Evolutionary conservation across 2,113 vertebrate genomes (phyloP), one percentile per base, ranked within the genome.

Genomic region (Pontoporia blainvillei): DNA sequence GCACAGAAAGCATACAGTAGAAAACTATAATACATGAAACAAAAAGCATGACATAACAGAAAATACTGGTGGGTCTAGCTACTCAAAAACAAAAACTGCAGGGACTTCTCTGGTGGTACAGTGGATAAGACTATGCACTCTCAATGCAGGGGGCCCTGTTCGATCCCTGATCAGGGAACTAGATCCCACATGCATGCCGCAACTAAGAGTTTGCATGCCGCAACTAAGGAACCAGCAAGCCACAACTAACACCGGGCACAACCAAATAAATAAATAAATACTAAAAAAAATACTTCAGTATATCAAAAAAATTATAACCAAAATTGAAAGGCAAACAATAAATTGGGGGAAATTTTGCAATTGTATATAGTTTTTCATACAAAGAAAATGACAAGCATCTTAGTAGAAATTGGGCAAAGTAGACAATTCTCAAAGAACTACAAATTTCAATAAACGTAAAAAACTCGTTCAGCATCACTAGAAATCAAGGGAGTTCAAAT

Each of bases 401-500:
- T 82, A 59, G 31, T 75, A 8, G 44, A 92, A 95, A 85, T 6
- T 36, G 6, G 31, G 15, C 31, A 91, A 93, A 89, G 39, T 41
- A 3, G 82, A 49, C 27, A 85, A 86, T 67, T 72, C 13, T 88
- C 34, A 90, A 79, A 71, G 66, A 87, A 71, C 12, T 84, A 36
- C 27, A 79, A 76, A 89, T 23, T 67, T 62, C 61, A 93, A 27
- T 44, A 93, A 84, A 61, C 34, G 57, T 64, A 90, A 85, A 49
- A 90, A 85, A 94, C 1, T 49, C n/a, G 81, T 62, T 59, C 27
- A 95, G 17, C n/a, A 85, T 36, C 21, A 81, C 9, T 64, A 66
- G 20, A 94, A 96, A 79, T 91, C 18, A 94, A 94, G 79, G 39
- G 91, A 89, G 79, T 69, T 52, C 11, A 88, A 86, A 82, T 44